Conservation (phyloP, 1,140 invertebrate genomes). For the Apis florea region DNA sequence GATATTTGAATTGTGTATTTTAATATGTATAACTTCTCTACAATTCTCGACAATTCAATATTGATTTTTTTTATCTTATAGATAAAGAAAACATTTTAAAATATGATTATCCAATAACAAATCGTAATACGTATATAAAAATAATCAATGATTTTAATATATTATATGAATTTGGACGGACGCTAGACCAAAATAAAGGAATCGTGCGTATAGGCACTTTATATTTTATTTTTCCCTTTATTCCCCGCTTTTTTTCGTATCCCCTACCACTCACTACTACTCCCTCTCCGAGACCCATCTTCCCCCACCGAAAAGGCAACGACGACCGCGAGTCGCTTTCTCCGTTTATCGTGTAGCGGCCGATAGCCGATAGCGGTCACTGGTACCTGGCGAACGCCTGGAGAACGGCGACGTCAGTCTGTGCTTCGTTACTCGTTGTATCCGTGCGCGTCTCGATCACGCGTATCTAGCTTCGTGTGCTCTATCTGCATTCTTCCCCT, state of each 20-base stretch:
- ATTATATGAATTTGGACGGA: not conserved
- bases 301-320: not conserved
- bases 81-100: no score
- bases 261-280: not conserved
- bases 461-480: conserved; percentile 12
- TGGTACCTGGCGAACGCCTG: conserved; percentile 66
- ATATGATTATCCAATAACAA: no score
- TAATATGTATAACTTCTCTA: no score
- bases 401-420: conserved; percentile 62
- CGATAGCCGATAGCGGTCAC: conserved; percentile 52
- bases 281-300: not conserved
- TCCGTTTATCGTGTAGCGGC: conserved; percentile 58
- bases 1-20: no score
- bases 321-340: conserved; percentile 48
- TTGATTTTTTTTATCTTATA: no score
- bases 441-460: conserved; percentile 29
- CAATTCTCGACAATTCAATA: no score
- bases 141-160: no score
- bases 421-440: conserved; percentile 40
- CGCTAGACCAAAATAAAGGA: not conserved
- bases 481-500: not conserved
- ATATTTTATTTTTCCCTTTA: not conserved
- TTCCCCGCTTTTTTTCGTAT: conserved; percentile 8
- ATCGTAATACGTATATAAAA: no score
- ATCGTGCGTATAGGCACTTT: not conserved